Conservation (phyloP, 2,797 vertebrate species). For the Acomys russatus region DNA sequence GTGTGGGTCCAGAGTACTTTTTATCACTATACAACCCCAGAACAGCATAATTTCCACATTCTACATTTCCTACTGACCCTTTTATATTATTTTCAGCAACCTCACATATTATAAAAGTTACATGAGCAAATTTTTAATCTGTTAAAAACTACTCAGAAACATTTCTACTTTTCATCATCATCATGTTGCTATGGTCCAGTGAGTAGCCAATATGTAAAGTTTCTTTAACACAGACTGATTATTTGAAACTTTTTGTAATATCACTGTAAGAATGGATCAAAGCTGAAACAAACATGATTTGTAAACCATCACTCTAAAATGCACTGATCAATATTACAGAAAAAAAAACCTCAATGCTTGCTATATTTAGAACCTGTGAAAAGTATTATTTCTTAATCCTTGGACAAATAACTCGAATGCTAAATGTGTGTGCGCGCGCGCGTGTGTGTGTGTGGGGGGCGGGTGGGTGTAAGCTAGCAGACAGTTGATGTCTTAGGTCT, state of each 20-base stretch:
- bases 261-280: neutral
- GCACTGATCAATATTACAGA: neutral
- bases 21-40: neutral
- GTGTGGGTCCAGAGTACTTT: neutral
- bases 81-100: conserved; percentile 2
- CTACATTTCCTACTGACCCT: neutral
- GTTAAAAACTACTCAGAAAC: neutral
- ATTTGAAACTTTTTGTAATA: conserved; percentile 43
- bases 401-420: conserved; percentile 44
- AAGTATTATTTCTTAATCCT: conserved; percentile 2
- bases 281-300: neutral
- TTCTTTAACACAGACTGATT: neutral
- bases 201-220: neutral
- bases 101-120: conserved; percentile 33
- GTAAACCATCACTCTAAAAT: neutral
- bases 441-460: neutral
- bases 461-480: neutral
- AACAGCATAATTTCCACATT: neutral
- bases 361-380: conserved; percentile 10
- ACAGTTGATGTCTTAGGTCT: neutral
- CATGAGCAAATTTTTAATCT: neutral
- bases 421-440: neutral
- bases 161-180: neutral
- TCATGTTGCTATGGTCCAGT: neutral
- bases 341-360: conserved; percentile 47